These are phyloP conservation scores for Trypoxylus dichotomus DNA, from an alignment of 1,140 invertebrate species.

Conservation along the genomic window DNA sequence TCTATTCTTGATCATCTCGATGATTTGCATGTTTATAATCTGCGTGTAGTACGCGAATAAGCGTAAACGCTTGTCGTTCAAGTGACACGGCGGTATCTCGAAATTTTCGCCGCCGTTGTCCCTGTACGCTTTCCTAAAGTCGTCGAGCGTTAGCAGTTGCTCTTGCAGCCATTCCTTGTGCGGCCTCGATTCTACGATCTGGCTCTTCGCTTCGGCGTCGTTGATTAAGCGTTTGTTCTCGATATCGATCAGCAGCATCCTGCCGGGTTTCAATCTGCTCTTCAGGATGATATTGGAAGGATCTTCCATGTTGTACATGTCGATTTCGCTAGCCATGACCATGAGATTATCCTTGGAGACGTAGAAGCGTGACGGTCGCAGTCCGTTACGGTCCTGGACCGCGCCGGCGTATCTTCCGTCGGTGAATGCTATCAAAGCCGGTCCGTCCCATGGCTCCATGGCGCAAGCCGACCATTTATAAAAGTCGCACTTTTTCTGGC, in stretches of 20 bases:
- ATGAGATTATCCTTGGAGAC: constrained; percentile 95
- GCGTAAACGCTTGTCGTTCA: neutral
- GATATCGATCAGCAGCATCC: constrained; percentile 97
- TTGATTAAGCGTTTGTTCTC: constrained; percentile 85
- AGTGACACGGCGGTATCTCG: neutral
- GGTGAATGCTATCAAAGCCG: constrained; percentile 95
- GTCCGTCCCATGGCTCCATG: constrained; percentile 99
- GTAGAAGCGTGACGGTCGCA: constrained; percentile 96
- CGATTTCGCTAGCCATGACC: constrained; percentile 97
- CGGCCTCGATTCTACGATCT: constrained; percentile 84
- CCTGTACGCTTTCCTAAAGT: neutral
- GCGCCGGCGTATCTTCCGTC: constrained; percentile 94
- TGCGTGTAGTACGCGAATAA: neutral
- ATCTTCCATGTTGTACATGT: constrained; percentile 88
- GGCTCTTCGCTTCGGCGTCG: constrained; percentile 89
- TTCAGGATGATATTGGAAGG: constrained; percentile 88
- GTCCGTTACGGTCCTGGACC: constrained; percentile 85
- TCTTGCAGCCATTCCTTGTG: constrained; percentile 90
- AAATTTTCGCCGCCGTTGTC: neutral
- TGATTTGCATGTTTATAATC: neutral
- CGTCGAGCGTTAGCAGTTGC: constrained; percentile 53
- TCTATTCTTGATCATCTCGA: neutral
- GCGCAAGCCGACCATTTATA: constrained; percentile 95
- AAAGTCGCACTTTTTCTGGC: constrained; percentile 88
- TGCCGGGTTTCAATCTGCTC: constrained; percentile 95